Base-by-base conservation (phyloP, 2,113 vertebrate species). In the Periophthalmus modestus region DNA sequence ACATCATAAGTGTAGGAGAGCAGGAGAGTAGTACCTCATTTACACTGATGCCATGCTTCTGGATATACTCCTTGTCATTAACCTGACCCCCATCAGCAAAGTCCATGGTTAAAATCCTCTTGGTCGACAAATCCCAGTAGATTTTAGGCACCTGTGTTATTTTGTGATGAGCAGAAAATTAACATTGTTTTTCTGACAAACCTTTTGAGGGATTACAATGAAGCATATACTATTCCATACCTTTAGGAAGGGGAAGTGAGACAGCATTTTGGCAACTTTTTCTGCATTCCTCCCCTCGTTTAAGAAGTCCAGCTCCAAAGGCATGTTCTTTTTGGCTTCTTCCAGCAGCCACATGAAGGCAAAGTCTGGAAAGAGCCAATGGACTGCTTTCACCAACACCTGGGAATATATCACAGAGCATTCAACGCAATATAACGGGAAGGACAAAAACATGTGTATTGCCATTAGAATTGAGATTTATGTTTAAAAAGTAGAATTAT, bases 301-400 rank as follows among this genome's bases (percentile, higher is more conserved):
- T 11, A 98, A 93, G 85, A 99, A 99, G 92, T 99, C 95, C 80
- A 99, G 88, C 87, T 99, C 97, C 72, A 97, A 89, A 2, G 97
- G 97, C 85, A 99, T 92, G 87, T 98, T 99, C 86, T 96, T 98
- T 91, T 98, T 99, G 72, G 97, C 97, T 84, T 99, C 98, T 24
- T 99, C 97, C 68, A 98, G 96, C 83, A 99, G 83, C 98, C 98
- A 99, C 95, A 98, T 95, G 80, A 99, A 98, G 71, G 95, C 94
- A 85, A 99, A 98, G 80, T 98, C 95, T 23, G 98, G 98, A 82
- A 99, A 99, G 48, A 99, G 93, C 90, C 96, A 95, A 63, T 97
- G 95, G 80, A 99, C 96, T 0, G 87, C 84, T 70, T 90, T 92
- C 14, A 97, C 54, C 2, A 99, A 93, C 74, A 96, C 87, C 98